phyloP scores from a whole-genome alignment of 2,888 invertebrate species.

The Tillus elongatus region DNA sequence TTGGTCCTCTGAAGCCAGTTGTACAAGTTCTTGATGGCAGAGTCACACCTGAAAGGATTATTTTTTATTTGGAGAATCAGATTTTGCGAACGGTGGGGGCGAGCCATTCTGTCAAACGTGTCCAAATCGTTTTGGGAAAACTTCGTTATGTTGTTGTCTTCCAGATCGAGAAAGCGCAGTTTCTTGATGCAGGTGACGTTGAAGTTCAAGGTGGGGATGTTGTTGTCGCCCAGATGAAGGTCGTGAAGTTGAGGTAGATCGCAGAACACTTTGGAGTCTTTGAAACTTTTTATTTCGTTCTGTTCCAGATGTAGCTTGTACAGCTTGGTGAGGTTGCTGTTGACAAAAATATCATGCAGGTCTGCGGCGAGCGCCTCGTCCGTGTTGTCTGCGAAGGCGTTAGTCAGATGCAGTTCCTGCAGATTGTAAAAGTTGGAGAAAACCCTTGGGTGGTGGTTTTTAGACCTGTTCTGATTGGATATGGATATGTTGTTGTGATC shows the following conservation, averaged over 20 bases:
- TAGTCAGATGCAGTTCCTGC: constrained; percentile 60
- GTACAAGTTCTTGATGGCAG: constrained; percentile 51
- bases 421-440: constrained; percentile 62
- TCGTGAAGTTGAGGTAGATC: constrained; percentile 57
- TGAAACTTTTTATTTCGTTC: constrained; percentile 61
- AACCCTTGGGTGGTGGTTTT: constrained; percentile 56
- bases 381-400: constrained; percentile 61
- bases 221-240: constrained; percentile 60
- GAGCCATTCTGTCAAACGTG: constrained; percentile 48
- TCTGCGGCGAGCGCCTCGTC: constrained; percentile 53
- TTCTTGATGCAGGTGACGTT: constrained; percentile 57
- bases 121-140: constrained; percentile 50
- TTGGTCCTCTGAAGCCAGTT: constrained; percentile 55
- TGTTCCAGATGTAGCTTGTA: constrained; percentile 66
- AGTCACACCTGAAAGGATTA: constrained; percentile 64
- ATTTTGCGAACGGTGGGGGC: constrained; percentile 38
- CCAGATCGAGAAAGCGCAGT: constrained; percentile 58
- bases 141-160: constrained; percentile 54
- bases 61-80: constrained; percentile 54
- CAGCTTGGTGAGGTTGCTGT: constrained; percentile 55
- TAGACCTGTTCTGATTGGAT: constrained; percentile 47
- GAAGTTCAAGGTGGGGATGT: constrained; percentile 53
- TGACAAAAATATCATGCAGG: constrained; percentile 61
- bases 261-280: constrained; percentile 59
- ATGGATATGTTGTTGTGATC: constrained; percentile 63